Base-by-base conservation (phyloP, 1,140 invertebrate species). In the Ectropis grisescens region DNA sequence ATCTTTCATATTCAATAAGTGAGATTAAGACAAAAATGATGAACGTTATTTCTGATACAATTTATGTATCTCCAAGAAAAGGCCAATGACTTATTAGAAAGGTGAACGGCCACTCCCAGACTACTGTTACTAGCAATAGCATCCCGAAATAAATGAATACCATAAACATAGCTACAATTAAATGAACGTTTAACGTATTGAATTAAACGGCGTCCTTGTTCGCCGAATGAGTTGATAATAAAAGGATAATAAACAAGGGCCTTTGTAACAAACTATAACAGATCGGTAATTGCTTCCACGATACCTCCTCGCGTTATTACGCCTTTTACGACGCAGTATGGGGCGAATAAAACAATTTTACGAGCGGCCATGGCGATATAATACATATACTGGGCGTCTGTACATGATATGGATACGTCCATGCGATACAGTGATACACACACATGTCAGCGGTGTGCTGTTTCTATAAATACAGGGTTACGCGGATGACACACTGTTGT, bases 341-440 rank as follows among this genome's bases (percentile, higher is more conserved):
- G 75, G 75, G 75, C 64, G 71, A 80, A 80, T 80, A 76, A 80
- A 80, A 71, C 75, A 80, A 76, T 75, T 80, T 80, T 80, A 80
- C 69, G 75, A 72, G 51, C 71, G 62, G 62, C 69, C 69, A 76
- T 75, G 71, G 60, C 41, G 59, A 61, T 72, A 74, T 78, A 62
- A 71, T 68, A 69, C 49, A 50, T 53, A 56, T 41, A 36, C 43
- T n/a, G 29, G 34, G 45, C 30, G 37, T 25, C n/a, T n/a, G n/a
- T n/a, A n/a, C n/a, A n/a, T n/a, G n/a, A 36, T 32, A 51, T 47
- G 50, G 47, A 46, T 55, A 49, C 13, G 26, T 34, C 30, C 19
- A 36, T 57, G 36, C 34, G 33, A n/a, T n/a, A n/a, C n/a, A n/a
- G n/a, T n/a, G n/a, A n/a, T n/a, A n/a, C n/a, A n/a, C n/a, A n/a